Conservation (phyloP, 2,888 invertebrate species). For the Dicyrtoma fusca region DNA sequence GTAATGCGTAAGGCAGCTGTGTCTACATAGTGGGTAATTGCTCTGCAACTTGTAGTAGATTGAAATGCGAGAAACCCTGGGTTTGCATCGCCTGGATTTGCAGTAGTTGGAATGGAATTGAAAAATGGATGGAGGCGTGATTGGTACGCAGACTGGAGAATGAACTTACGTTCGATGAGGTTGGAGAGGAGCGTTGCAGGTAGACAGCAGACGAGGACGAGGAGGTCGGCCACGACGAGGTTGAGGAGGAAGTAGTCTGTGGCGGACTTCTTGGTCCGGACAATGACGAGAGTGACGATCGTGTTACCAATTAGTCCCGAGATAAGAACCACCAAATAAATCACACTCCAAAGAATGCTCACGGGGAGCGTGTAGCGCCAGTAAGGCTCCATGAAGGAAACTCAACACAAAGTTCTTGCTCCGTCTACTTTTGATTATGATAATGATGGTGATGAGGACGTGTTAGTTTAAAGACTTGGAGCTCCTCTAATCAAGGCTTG, state of each 20-base stretch:
- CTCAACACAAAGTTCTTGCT: background rate
- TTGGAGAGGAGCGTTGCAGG: constrained; percentile 66
- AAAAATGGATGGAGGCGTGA: background rate
- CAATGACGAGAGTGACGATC: constrained; percentile 53
- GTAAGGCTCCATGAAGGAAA: constrained; percentile 45
- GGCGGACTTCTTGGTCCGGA: constrained; percentile 58
- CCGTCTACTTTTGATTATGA: too few relatives aligned
- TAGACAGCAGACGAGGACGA: constrained; percentile 66
- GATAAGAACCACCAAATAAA: constrained; percentile 55
- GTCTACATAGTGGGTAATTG: too few relatives aligned
- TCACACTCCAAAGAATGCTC: constrained; percentile 50
- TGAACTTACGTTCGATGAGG: constrained; percentile 63
- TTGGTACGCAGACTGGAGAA: background rate
- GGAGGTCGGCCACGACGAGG: constrained; percentile 65
- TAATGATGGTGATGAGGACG: too few relatives aligned
- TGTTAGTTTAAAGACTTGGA: too few relatives aligned
- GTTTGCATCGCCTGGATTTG: background rate
- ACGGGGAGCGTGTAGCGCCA: constrained; percentile 53
- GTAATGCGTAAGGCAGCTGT: too few relatives aligned
- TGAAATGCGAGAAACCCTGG: too few relatives aligned
- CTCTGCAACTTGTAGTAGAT: too few relatives aligned
- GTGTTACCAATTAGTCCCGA: constrained; percentile 54
- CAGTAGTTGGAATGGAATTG: background rate
- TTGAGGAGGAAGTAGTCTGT: constrained; percentile 66
- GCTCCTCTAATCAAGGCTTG: too few relatives aligned